Evolutionary conservation across 64 coral and sea anemone species (phyloP).

Genomic region (Porites australiensis): DNA sequence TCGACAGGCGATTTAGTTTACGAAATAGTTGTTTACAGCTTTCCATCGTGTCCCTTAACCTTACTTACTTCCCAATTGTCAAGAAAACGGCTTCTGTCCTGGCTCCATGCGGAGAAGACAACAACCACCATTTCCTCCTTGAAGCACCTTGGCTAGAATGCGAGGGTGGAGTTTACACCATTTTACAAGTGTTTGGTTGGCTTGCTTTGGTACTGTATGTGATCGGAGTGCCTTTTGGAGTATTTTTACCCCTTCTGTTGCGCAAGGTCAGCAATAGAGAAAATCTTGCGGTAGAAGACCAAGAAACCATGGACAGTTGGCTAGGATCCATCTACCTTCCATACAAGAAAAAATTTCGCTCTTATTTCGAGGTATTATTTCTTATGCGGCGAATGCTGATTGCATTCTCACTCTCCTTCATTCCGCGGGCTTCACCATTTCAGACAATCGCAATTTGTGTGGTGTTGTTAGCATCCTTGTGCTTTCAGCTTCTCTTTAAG

Average conservation of each 20-base stretch:
- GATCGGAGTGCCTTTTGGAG: conserved; percentile 56
- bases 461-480: conserved; percentile 37
- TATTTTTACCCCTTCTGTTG: conserved; percentile 67
- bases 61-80: conserved; percentile 84
- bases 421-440: conserved; percentile 17
- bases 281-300: not conserved
- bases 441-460: conserved; percentile 48
- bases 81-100: conserved; percentile 61
- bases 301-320: conserved; percentile 69
- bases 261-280: not conserved
- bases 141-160: conserved; percentile 80
- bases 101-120: conserved; percentile 48
- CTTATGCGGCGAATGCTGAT: conserved; percentile 54
- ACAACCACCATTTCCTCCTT: conserved; percentile 5
- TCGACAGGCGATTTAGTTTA: conserved; percentile 7
- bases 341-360: conserved; percentile 57
- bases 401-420: conserved; percentile 52
- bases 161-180: conserved; percentile 19
- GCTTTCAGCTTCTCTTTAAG: conserved; percentile 35
- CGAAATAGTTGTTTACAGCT: conserved; percentile 47
- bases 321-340: conserved; percentile 74
- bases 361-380: conserved; percentile 56
- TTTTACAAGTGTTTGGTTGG: conserved; percentile 41
- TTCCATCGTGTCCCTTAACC: conserved; percentile 70
- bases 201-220: conserved; percentile 44